Percentiles rank a stretch among this genome's conserved stretches.
Evolutionary conservation across 2,113 vertebrate species (phyloP).

Genomic region (Chaetops frenatus): DNA sequence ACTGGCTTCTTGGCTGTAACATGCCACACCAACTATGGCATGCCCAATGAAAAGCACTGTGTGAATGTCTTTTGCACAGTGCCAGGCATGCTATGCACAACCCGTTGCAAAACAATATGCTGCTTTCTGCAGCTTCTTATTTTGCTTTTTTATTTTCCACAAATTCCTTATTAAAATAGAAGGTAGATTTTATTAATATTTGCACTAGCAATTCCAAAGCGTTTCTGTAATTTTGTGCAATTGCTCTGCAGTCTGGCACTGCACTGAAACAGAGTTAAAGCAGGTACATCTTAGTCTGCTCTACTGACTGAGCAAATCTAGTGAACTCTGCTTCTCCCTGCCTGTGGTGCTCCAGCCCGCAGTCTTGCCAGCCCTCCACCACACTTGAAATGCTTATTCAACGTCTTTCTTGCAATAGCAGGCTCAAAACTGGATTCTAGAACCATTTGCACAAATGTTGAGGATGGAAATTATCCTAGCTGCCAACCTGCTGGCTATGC

Average conservation of each 20-base stretch:
- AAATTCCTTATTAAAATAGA: not conserved
- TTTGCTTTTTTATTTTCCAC: not conserved
- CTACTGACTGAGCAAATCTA: not conserved
- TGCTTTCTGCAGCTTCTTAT: not conserved
- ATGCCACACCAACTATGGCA: slow-evolving; percentile 36
- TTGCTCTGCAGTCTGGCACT: not conserved
- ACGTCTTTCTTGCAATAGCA: not conserved
- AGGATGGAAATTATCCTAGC: not conserved
- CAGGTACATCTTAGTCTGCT: not conserved
- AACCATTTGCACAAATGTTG: not conserved
- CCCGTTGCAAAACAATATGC: not conserved
- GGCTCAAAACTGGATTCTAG: not conserved
- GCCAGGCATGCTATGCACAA: not conserved
- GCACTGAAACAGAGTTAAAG: not conserved
- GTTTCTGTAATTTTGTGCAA: not conserved
- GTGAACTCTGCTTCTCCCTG: not conserved
- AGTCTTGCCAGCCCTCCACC: rapidly evolving
- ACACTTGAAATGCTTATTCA: not conserved
- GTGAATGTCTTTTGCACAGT: slow-evolving; percentile 17
- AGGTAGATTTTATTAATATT: not conserved
- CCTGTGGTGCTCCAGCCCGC: not conserved
- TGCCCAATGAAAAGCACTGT: slow-evolving; percentile 2
- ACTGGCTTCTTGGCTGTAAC: slow-evolving; percentile 1
- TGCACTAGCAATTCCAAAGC: not conserved
- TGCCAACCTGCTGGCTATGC: rapidly evolving